These are phyloP conservation scores for Polyommatus icarus DNA, from an alignment of 2,888 invertebrate genomes.

Conservation along the genomic window DNA sequence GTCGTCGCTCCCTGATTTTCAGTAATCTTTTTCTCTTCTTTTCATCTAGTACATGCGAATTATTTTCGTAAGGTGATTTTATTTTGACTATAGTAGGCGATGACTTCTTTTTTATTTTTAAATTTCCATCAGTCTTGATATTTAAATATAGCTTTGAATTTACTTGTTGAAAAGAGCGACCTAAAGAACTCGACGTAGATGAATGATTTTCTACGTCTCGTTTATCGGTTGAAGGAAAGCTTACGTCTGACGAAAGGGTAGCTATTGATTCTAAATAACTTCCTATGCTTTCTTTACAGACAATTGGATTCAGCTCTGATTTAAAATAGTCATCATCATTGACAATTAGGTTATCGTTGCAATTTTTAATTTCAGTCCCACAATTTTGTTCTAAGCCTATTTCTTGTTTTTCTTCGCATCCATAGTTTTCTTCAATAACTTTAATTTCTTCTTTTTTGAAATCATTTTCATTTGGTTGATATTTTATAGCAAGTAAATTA, in stretches of 20 bases:
- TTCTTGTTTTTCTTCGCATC: background rate
- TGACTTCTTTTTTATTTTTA: constrained; percentile 50
- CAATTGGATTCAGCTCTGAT: background rate
- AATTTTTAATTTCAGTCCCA: background rate
- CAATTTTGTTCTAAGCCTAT: background rate
- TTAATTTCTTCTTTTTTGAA: background rate
- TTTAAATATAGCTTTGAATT: constrained; percentile 52
- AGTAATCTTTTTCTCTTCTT: constrained; percentile 64
- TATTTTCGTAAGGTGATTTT: constrained; percentile 72
- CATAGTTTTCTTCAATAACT: too few species aligned
- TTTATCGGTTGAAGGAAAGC: background rate
- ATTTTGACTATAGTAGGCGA: constrained; percentile 58
- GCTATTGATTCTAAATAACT: constrained; percentile 9
- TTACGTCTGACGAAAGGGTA: background rate
- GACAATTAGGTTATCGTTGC: background rate
- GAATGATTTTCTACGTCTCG: background rate
- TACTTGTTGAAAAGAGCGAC: constrained; percentile 53
- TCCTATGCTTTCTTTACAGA: background rate
- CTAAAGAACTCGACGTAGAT: constrained; percentile 39
- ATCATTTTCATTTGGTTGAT: constrained; percentile 20
- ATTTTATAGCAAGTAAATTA: constrained; percentile 22
- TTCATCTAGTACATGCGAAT: constrained; percentile 61
- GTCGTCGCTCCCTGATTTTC: constrained; percentile 66
- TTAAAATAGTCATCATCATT: background rate
- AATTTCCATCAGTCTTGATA: constrained; percentile 56